Percentiles rank a stretch among this genome's conserved stretches.
Conservation (phyloP, 2,113 vertebrate species). For the Myrmecobius fasciatus region DNA sequence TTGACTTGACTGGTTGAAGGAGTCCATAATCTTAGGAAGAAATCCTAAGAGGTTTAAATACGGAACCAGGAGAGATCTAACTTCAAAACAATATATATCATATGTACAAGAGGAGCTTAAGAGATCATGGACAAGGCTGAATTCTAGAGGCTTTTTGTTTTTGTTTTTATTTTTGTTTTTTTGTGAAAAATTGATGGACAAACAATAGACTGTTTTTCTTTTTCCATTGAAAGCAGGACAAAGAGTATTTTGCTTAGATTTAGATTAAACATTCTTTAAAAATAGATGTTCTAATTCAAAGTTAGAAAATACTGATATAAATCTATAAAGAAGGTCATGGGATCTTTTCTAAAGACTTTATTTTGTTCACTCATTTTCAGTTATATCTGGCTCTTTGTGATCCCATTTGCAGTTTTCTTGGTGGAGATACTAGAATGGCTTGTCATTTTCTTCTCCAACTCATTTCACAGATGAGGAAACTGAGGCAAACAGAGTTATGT, state of each 20-base stretch:
- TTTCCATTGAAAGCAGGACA: neutral
- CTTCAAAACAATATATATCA: neutral
- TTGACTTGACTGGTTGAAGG: neutral
- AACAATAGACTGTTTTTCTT: neutral
- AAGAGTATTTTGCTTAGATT: neutral
- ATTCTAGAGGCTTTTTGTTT: neutral
- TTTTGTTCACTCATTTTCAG: neutral
- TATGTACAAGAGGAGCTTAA: neutral
- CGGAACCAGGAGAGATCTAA: neutral
- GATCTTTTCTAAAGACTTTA: neutral
- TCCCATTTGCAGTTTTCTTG: neutral
- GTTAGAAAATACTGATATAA: neutral
- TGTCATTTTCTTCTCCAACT: neutral
- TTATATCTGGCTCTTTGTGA: neutral
- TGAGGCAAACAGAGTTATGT: neutral
- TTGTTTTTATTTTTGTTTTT: too few relatives aligned
- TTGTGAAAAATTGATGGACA: neutral
- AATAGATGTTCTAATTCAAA: neutral
- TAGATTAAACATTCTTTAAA: neutral
- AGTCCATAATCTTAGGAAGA: neutral
- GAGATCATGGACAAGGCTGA: neutral
- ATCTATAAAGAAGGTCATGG: rapidly evolving
- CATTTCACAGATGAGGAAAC: neutral
- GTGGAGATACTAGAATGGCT: neutral
- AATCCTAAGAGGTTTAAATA: neutral